Evolutionary conservation across 2,113 vertebrate genomes (phyloP).

Genomic region (Numenius arquata): DNA sequence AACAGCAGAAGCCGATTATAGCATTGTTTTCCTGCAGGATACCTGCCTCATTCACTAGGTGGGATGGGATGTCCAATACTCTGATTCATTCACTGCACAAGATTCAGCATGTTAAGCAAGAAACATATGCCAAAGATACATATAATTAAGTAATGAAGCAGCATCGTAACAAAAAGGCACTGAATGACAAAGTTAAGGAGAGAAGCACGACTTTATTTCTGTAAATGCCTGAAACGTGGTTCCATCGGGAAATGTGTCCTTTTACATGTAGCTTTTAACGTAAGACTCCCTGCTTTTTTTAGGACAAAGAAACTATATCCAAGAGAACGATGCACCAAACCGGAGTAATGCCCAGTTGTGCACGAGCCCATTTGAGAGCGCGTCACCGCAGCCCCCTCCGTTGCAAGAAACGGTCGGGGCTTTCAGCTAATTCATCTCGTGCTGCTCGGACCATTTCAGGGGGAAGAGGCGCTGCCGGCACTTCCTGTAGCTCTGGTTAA

Average conservation of each 20-base stretch:
- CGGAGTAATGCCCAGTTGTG: background rate
- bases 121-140: background rate
- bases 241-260: background rate
- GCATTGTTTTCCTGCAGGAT: background rate
- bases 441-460: background rate
- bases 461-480: background rate
- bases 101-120: background rate
- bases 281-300: background rate
- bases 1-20: background rate
- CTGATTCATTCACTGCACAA: background rate
- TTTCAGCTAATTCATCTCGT: background rate
- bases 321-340: background rate
- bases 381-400: fast-evolving
- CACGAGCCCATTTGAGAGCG: background rate
- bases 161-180: background rate
- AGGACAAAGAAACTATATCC: background rate
- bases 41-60: background rate
- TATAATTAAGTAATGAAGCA: background rate
- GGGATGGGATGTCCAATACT: background rate
- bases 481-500: background rate
- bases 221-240: background rate
- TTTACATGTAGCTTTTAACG: background rate
- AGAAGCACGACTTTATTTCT: background rate
- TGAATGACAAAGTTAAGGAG: background rate
- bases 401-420: fast-evolving